phyloP scores from a whole-genome alignment of 1,140 invertebrate species.

The Calosoma granatense region DNA sequence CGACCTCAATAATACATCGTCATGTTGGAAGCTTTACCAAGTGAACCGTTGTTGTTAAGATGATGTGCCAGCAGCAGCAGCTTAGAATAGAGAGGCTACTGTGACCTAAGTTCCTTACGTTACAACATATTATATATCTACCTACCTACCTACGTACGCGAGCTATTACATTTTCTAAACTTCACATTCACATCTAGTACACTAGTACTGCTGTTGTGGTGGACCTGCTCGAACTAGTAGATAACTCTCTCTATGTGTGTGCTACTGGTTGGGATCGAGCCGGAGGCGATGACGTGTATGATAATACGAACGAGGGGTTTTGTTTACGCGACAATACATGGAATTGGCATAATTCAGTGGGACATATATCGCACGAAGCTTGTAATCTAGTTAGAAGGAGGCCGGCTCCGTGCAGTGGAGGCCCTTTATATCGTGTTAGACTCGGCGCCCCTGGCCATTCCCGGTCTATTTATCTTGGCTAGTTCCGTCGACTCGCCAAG shows the following conservation, averaged over 20 bases:
- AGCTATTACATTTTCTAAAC: no score
- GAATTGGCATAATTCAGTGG: slow-evolving; percentile 6
- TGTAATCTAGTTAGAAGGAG: slow-evolving; percentile 1
- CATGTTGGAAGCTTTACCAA: slow-evolving; percentile 13
- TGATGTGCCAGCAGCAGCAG: no score
- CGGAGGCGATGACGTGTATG: neutral
- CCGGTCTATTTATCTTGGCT: slow-evolving; percentile 1
- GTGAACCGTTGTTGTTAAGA: no score
- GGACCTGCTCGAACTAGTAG: no score
- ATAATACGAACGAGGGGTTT: neutral
- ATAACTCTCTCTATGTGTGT: no score
- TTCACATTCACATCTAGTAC: no score
- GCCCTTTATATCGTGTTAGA: slow-evolving; percentile 4
- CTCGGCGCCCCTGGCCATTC: neutral
- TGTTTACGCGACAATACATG: slow-evolving; percentile 8
- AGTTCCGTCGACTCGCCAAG: neutral
- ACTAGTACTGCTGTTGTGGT: no score
- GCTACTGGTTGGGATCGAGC: no score
- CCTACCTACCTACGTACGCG: no score
- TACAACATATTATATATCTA: no score
- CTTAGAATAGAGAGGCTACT: no score
- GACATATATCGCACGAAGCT: neutral
- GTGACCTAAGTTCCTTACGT: no score
- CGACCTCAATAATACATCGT: neutral
- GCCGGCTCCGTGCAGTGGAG: neutral